Base-by-base conservation (phyloP, 1,140 invertebrate species). In the Charaxes varanes region DNA sequence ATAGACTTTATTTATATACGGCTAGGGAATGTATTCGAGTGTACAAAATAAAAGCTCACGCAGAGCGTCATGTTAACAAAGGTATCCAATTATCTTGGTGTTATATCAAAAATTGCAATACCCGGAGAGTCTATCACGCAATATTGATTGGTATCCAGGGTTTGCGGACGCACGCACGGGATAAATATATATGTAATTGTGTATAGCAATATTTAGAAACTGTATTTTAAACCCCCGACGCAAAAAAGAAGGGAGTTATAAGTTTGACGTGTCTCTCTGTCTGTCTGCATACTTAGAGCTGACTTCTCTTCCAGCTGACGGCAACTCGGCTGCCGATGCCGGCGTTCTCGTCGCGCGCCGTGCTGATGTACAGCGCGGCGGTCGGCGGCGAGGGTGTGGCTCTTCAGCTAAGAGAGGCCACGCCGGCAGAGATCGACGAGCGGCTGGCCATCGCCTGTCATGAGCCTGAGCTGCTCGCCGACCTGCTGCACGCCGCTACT, bases 281-380 rank as follows among this genome's bases (percentile, higher is more conserved):
- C 8, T 31, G 8, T 31, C 6, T 1, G 12, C 2, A 6, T 15
- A 28, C 1, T 14, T 3, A 7, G 18, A 8, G 2, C 10, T 18
- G 0, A 10, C 7, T 18, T 40, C 40, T 40, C 14, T 37, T 4
- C 18, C 61, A 82, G 78, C 70, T 82, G 32, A 58, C 62, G 36
- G 64, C 64, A 31, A 54, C 66, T 40, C 83, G 86, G 53, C 71
- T 87, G 67, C 85, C 86, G 55, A 68, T 87, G 76, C 83, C 86
- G 41, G 76, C 71, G 63, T 81, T 86, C 58, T 81, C 84, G 45
- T 78, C 86, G 33, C 83, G 84, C 36, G 85, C 86, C 30, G 86
- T 88, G 55, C 72, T 88, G 51, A 88, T 88, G 86, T 87, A 87
- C 78, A 87, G 86, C 76, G 86, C 86, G 43, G 85, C 86, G 35